Percentiles rank a stretch among this genome's conserved stretches.
Evolutionary conservation across 2,888 invertebrate genomes (phyloP).

Genomic region (Lithophane leautieri): DNA sequence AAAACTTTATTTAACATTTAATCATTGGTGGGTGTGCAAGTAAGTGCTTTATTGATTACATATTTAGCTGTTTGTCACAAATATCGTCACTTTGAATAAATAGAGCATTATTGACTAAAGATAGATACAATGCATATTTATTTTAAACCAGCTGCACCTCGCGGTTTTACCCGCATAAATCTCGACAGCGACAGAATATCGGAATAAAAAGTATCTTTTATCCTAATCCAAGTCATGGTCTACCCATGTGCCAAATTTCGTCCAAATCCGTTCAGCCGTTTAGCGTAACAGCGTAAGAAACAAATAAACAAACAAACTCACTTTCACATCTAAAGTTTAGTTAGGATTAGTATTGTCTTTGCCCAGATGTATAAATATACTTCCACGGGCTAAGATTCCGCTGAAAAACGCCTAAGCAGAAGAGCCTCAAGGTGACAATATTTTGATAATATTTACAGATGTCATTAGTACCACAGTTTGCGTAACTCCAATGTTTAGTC

Average conservation of each 20-base stretch:
- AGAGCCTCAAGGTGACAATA: not conserved
- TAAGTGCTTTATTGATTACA: not conserved
- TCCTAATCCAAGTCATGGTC: too few relatives aligned
- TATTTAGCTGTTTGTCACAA: not conserved
- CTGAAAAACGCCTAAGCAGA: not conserved
- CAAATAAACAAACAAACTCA: too few relatives aligned
- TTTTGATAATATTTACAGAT: conserved; percentile 35
- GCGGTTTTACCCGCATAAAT: too few relatives aligned
- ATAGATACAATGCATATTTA: not conserved
- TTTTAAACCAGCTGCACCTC: not conserved
- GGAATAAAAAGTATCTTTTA: too few relatives aligned
- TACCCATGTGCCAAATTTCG: too few relatives aligned
- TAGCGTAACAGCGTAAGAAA: too few relatives aligned
- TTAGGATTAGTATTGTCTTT: not conserved
- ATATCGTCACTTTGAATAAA: not conserved
- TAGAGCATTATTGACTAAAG: not conserved
- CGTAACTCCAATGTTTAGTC: conserved; percentile 17
- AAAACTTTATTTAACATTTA: not conserved
- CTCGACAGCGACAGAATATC: too few relatives aligned
- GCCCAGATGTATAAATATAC: not conserved
- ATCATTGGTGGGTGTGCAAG: not conserved
- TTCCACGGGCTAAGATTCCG: too few relatives aligned
- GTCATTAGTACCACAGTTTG: conserved; percentile 21
- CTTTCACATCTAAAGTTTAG: too few relatives aligned
- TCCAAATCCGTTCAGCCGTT: too few relatives aligned